phyloP scores from a whole-genome alignment of 2,113 vertebrate species.

The Dipodomys ordii region DNA sequence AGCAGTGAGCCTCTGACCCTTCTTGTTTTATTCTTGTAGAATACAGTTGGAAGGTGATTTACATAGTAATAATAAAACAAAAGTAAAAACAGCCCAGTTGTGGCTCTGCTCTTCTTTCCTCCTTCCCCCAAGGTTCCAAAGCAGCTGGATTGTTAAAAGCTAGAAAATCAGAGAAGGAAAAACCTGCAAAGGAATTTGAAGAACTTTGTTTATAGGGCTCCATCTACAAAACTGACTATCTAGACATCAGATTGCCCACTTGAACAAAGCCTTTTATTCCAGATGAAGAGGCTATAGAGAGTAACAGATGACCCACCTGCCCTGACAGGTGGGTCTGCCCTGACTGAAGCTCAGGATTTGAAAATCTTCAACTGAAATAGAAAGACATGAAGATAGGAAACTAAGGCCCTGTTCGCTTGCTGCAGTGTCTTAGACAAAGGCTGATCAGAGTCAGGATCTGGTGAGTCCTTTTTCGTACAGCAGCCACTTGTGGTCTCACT shows the following conservation, averaged over 20 bases:
- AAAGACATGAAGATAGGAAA: conserved; percentile 17
- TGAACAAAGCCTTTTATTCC: neutral
- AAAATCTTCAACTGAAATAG: conserved; percentile 9
- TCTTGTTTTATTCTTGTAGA: neutral
- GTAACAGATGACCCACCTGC: neutral
- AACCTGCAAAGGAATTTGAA: conserved; percentile 2
- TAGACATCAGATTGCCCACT: neutral
- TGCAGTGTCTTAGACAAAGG: neutral
- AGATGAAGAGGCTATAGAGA: neutral
- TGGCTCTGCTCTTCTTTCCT: neutral
- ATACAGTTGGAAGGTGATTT: neutral
- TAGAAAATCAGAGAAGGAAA: neutral
- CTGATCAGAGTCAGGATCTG: neutral
- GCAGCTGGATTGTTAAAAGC: neutral
- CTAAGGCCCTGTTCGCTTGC: neutral
- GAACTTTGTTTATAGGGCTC: neutral
- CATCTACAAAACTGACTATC: neutral
- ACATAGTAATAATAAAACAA: neutral
- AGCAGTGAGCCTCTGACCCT: neutral
- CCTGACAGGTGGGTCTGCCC: neutral
- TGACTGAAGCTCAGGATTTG: neutral
- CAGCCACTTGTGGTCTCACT: conserved; percentile 15
- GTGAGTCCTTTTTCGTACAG: conserved; percentile 8
- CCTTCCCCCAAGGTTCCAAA: neutral
- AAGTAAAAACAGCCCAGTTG: neutral